A percentile compares a stretch with the other conserved stretches of the same genome.
These are phyloP conservation scores for Orius laevigatus DNA, from an alignment of 1,140 invertebrate genomes.

Conservation along the genomic window DNA sequence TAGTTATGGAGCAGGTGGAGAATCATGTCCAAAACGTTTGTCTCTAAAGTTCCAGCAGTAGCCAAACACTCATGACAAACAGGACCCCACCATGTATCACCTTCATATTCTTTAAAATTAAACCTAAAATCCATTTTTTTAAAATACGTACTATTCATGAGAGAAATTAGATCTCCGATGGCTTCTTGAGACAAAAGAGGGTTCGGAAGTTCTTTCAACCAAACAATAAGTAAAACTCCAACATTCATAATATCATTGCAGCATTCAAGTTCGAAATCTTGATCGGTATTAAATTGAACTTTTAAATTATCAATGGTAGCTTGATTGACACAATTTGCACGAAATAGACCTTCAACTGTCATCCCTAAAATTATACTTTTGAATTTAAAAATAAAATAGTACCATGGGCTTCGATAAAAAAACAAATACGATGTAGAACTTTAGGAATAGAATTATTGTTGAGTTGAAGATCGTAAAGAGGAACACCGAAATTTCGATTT, in stretches of 20 bases:
- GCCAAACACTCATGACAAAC: slow-evolving; percentile 21
- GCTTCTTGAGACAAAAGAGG: slow-evolving; percentile 29
- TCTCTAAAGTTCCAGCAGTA: slow-evolving; percentile 24
- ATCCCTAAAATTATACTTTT: slow-evolving; percentile 21
- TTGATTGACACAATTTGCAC: slow-evolving; percentile 28
- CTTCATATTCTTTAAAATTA: slow-evolving; percentile 16
- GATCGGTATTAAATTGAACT: slow-evolving; percentile 29
- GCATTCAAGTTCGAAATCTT: slow-evolving; percentile 32
- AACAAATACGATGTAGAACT: slow-evolving; percentile 30
- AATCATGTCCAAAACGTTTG: slow-evolving; percentile 29
- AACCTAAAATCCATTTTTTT: background rate
- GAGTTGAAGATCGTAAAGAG: slow-evolving; percentile 27
- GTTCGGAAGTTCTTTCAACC: slow-evolving; percentile 33
- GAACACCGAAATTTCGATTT: slow-evolving; percentile 23
- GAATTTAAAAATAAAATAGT: background rate
- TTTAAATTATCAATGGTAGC: slow-evolving; percentile 29
- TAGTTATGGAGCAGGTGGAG: slow-evolving; percentile 30
- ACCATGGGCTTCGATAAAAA: slow-evolving; percentile 29
- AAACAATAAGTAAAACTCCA: slow-evolving; percentile 31
- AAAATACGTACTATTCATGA: slow-evolving; percentile 17
- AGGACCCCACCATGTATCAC: slow-evolving; percentile 16
- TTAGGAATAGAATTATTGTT: slow-evolving; percentile 29
- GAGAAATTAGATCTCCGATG: slow-evolving; percentile 27
- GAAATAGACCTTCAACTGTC: slow-evolving; percentile 28
- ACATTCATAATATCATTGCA: slow-evolving; percentile 30